These are phyloP conservation scores for Perccottus glenii DNA, from an alignment of 2,113 vertebrate genomes.

Conservation along the genomic window DNA sequence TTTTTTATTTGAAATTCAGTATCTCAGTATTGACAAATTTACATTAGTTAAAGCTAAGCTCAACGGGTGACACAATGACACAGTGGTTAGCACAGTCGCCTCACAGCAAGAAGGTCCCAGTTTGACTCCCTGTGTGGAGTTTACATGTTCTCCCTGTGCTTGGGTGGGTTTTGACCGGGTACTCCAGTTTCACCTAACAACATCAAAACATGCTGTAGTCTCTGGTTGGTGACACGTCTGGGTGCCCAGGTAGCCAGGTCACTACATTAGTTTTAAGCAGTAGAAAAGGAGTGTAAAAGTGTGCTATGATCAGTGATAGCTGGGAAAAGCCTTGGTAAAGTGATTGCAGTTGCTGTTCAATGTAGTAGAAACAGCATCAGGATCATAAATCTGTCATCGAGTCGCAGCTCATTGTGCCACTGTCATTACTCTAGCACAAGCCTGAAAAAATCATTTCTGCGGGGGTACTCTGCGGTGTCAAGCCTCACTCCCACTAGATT, in stretches of 20 bases:
- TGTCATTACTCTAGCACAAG: conserved; percentile 43
- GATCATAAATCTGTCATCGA: conserved; percentile 57
- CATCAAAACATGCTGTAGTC: too few relatives aligned
- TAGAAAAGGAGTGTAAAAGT: conserved; percentile 16
- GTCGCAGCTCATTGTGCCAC: conserved; percentile 49
- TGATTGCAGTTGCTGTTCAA: conserved; percentile 39
- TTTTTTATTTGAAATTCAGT: conserved; percentile 20
- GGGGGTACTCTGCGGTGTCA: conserved; percentile 54
- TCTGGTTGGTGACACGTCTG: too few relatives aligned
- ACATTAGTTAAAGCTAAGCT: too few relatives aligned
- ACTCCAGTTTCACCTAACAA: too few relatives aligned
- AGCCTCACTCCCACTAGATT: conserved; percentile 62
- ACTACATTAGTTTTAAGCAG: conserved; percentile 22
- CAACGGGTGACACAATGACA: too few relatives aligned
- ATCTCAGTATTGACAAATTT: neutral
- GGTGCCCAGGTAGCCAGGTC: too few relatives aligned
- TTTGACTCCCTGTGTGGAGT: too few relatives aligned
- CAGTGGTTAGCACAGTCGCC: too few relatives aligned
- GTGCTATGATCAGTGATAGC: conserved; percentile 38
- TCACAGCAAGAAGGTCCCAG: too few relatives aligned
- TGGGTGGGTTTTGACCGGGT: too few relatives aligned
- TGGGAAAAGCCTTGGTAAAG: conserved; percentile 26
- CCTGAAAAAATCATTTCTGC: conserved; percentile 52
- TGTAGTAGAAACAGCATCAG: conserved; percentile 38
- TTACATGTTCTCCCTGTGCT: too few relatives aligned